A percentile compares a stretch with the other conserved stretches of the same genome.
Evolutionary conservation across 2,797 vertebrate species (phyloP).

Genomic region (Cuniculus paca): DNA sequence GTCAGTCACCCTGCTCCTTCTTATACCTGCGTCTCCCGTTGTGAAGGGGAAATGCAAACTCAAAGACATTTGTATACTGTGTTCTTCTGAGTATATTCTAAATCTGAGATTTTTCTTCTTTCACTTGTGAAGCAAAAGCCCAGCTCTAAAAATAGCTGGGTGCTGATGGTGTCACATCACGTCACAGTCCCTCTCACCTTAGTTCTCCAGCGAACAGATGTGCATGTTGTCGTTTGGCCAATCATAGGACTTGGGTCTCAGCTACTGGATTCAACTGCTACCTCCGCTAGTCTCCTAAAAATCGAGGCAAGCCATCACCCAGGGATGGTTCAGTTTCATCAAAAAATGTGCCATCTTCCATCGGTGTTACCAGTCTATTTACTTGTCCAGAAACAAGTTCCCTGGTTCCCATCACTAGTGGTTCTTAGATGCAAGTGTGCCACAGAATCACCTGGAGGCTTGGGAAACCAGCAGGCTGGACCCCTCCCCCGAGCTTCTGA

Average conservation of each 20-base stretch:
- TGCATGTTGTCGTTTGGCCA: neutral
- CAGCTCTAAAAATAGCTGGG: conserved; percentile 43
- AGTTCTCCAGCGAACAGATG: conserved; percentile 44
- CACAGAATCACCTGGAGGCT: neutral
- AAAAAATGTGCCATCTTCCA: neutral
- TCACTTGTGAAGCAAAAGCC: conserved; percentile 6
- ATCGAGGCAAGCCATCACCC: neutral
- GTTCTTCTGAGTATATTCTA: neutral
- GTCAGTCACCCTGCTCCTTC: neutral
- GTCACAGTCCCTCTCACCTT: neutral
- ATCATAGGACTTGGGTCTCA: neutral
- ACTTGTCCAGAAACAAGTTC: conserved; percentile 1
- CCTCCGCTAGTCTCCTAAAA: conserved; percentile 32
- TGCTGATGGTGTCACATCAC: neutral
- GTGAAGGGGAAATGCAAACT: neutral
- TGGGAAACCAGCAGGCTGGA: fast-evolving
- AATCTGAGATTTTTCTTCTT: neutral
- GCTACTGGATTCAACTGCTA: neutral
- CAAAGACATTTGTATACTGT: neutral
- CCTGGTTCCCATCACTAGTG: neutral
- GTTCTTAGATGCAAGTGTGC: neutral
- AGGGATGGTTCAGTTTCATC: conserved; percentile 11
- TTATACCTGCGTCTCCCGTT: neutral
- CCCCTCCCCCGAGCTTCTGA: neutral
- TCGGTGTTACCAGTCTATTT: neutral